These are phyloP conservation scores for Neogobius melanostomus DNA, from an alignment of 2,113 vertebrate genomes.

Conservation along the genomic window DNA sequence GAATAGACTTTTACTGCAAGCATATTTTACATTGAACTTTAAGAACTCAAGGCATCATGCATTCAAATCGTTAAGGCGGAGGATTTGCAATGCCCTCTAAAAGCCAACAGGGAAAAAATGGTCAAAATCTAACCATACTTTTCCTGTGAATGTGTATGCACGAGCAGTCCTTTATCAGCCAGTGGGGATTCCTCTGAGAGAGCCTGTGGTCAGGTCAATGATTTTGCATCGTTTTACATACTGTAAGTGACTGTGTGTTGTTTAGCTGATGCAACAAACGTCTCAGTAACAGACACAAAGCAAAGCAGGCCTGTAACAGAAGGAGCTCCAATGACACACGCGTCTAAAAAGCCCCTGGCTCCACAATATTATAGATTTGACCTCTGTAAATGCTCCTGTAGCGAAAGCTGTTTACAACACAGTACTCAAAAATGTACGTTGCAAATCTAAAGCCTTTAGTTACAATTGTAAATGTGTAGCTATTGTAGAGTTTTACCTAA, in stretches of 20 bases:
- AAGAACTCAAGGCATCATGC: too few relatives aligned
- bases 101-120: neutral
- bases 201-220: conserved; percentile 10
- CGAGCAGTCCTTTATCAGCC: conserved; percentile 2
- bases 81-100: neutral
- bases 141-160: neutral
- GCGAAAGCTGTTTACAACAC: conserved; percentile 31
- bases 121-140: neutral
- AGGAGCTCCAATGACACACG: conserved; percentile 9
- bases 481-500: too few relatives aligned
- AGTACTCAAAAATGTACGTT: neutral
- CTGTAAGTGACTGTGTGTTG: conserved; percentile 3
- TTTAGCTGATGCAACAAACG: conserved; percentile 36
- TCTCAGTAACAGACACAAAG: conserved; percentile 36
- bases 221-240: conserved; percentile 6
- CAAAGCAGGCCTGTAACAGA: conserved; percentile 17
- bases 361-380: conserved; percentile 51
- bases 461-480: too few relatives aligned
- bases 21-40: too few relatives aligned
- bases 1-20: too few relatives aligned
- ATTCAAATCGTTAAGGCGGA: neutral
- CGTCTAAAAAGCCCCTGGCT: conserved; percentile 24
- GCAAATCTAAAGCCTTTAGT: neutral
- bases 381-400: conserved; percentile 54
- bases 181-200: conserved; percentile 32